Conservation (phyloP, 23 tunicate genomes). For the Pegea sp. region DNA sequence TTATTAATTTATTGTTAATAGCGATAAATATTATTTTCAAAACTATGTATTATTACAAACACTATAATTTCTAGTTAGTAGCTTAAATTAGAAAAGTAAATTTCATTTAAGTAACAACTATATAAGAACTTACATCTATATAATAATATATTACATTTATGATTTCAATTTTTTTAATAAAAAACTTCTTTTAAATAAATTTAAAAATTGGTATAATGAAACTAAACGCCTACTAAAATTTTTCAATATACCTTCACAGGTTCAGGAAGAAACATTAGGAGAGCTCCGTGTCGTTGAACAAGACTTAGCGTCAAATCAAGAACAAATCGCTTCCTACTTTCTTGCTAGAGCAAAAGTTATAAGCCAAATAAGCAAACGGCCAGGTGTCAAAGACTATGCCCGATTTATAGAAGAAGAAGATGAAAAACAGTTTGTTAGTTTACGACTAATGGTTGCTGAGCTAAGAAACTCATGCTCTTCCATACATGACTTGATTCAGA, state of each 20-base stretch:
- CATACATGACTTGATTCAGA: conserved; percentile 60
- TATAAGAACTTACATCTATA: too few species aligned
- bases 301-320: conserved; percentile 53
- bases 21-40: too few species aligned
- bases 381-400: conserved; percentile 63
- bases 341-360: conserved; percentile 62
- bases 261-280: conserved; percentile 71
- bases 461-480: conserved; percentile 71
- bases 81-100: background rate
- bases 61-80: background rate
- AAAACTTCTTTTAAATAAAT: too few species aligned
- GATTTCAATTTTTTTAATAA: too few species aligned
- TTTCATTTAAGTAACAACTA: background rate
- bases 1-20: too few species aligned
- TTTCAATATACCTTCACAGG: conserved; percentile 4
- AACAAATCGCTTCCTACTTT: conserved; percentile 76
- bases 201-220: too few species aligned
- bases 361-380: conserved; percentile 48
- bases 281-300: conserved; percentile 70
- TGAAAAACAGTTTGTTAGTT: conserved; percentile 72
- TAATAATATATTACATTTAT: too few species aligned
- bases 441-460: conserved; percentile 77
- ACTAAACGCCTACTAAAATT: background rate
- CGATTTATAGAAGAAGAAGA: conserved; percentile 69
- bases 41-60: too few species aligned